Percentiles rank a stretch among this genome's conserved stretches.
Conservation (phyloP, 2,888 invertebrate genomes). For the Adelognathus sp. region DNA sequence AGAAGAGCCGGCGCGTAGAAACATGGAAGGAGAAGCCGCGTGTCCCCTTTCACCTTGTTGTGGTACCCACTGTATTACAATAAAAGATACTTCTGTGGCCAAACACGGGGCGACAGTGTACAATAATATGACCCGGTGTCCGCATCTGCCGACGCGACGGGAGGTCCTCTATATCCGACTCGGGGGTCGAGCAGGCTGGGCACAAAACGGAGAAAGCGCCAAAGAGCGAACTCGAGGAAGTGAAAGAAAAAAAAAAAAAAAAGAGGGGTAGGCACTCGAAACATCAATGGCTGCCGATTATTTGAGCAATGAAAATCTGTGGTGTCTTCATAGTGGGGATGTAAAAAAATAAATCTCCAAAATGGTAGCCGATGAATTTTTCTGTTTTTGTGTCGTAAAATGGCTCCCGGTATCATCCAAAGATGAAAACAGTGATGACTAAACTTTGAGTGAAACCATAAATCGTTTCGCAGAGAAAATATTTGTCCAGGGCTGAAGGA, state of each 20-base stretch:
- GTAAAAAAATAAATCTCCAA: neutral
- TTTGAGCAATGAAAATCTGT: slow-evolving; percentile 12
- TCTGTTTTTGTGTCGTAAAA: neutral
- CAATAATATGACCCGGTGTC: slow-evolving; percentile 73
- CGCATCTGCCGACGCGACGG: slow-evolving; percentile 76
- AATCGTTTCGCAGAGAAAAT: no score
- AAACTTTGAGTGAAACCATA: no score
- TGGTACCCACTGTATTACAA: slow-evolving; percentile 66
- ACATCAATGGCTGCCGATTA: neutral
- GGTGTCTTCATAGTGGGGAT: neutral
- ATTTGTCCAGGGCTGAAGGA: no score
- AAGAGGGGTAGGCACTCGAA: slow-evolving; percentile 3
- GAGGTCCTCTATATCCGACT: slow-evolving; percentile 64
- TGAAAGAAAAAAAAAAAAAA: slow-evolving; percentile 55
- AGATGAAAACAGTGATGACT: no score
- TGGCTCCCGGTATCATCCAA: neutral
- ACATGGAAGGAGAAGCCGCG: slow-evolving; percentile 56
- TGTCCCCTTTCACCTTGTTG: slow-evolving; percentile 67
- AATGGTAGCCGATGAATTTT: neutral
- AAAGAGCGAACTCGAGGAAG: slow-evolving; percentile 51
- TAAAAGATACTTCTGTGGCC: slow-evolving; percentile 79
- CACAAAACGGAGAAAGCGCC: slow-evolving; percentile 30
- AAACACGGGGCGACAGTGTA: slow-evolving; percentile 73
- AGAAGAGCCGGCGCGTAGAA: slow-evolving; percentile 7
- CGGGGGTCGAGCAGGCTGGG: slow-evolving; percentile 58